A percentile compares a stretch with the other conserved stretches of the same genome.
phyloP scores from a whole-genome alignment of 92 coral and sea anemone species.

The Blastomussa wellsi region DNA sequence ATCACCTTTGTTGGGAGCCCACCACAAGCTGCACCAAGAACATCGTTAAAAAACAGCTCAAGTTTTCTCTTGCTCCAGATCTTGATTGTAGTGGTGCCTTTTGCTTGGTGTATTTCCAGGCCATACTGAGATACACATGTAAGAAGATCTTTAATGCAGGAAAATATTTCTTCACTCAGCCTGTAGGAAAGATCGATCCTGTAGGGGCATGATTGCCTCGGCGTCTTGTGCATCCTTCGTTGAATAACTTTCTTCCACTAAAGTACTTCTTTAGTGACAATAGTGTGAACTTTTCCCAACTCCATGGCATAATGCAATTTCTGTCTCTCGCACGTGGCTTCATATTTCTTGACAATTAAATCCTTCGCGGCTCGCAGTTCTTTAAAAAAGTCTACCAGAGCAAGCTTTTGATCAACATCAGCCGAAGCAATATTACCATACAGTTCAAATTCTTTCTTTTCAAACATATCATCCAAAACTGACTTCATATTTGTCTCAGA shows the following conservation, averaged over 20 bases:
- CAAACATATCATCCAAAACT: no score
- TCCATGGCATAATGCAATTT: conserved; percentile 65
- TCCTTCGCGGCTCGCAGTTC: conserved; percentile 64
- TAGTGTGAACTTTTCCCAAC: conserved; percentile 51
- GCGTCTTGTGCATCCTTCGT: conserved; percentile 60
- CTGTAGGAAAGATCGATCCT: conserved; percentile 72
- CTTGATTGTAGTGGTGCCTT: conserved; percentile 49
- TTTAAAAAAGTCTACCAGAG: conserved; percentile 63
- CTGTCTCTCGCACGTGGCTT: conserved; percentile 49
- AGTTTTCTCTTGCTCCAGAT: conserved; percentile 65
- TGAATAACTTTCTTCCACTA: conserved; percentile 60
- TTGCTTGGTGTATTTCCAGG: conserved; percentile 50
- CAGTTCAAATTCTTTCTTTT: no score
- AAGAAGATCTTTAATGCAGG: conserved; percentile 59
- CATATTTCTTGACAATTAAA: conserved; percentile 53
- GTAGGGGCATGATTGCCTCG: conserved; percentile 68
- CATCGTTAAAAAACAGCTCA: conserved; percentile 66
- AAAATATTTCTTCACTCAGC: conserved; percentile 65
- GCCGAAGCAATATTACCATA: no score
- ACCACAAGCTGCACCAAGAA: conserved; percentile 61
- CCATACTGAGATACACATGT: conserved; percentile 71
- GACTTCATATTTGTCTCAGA: no score
- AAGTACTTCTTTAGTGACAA: conserved; percentile 61
- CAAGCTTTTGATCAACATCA: conserved; percentile 64
- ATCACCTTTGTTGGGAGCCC: conserved; percentile 63